Evolutionary conservation across 2,888 invertebrate species (phyloP), one percentile per base, ranked within the genome.

Genomic region (Palloptera scutellata): DNA sequence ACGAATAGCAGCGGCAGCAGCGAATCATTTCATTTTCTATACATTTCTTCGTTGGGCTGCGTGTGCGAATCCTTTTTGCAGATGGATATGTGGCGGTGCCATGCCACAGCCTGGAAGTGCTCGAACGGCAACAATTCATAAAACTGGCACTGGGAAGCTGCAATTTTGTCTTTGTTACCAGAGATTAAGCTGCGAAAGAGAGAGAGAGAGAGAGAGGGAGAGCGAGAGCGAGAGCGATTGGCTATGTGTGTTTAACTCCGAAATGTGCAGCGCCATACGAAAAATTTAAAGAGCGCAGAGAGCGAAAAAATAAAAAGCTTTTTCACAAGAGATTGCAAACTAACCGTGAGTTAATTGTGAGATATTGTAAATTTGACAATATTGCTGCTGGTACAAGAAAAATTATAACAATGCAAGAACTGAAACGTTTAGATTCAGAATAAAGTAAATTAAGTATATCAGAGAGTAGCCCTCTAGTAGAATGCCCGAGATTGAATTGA

Each of bases 1-100:
- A 9, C 51, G 58, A 57, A 57, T 65, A 58, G 48, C 61, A 68
- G 54, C 59, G 64, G 64, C 68, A 65, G 54, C 59, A 52, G 54
- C 66, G 63, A 63, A 17, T 41, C 15, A 30, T 40, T 45, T 45
- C 52, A 15, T 58, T 53, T 20, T 43, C 40, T 30, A 43, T 13
- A 20, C 17, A 43, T 19, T 10, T 40, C 58, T 10, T 12, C 15
- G 10, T 1, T 8, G 30, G n/a, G 41, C 40, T 40, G 41, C n/a
- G 12, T 43, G 41, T 45, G 15, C 45, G 64, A 61, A 42, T 62
- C 61, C 57, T 67, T 30, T 30, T 61, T 68, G 64, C 67, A 64
- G 67, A 68, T 68, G 68, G 60, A 19, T 43, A 19, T 15, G 43
- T 48, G 30, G 30, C 42, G 43, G 15, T 60, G 30, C 19, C 15